Base-by-base conservation (phyloP, 2,888 invertebrate species). In the Uloborus plumipes region DNA sequence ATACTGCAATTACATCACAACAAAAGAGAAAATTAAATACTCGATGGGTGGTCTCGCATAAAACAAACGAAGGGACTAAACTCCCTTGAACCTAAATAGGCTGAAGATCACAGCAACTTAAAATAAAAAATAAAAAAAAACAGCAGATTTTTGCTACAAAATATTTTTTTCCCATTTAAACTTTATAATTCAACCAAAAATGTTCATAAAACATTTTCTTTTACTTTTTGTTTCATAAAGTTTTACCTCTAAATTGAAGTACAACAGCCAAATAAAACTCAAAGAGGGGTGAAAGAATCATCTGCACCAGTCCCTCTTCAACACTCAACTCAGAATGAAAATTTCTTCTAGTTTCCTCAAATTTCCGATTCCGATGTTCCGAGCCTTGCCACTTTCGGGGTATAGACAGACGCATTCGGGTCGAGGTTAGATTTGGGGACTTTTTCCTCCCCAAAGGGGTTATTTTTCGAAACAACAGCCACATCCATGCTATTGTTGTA, bases 391-490 rank as follows among this genome's bases (percentile, higher is more conserved):
- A 84, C 82, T 62, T 95, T 95, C 85, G 97, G 97, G 86, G 95
- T 96, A 91, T 97, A 97, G 86, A 94, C 94, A 85, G 94, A 93
- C 85, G 97, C 97, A 90, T 96, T 95, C 78, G 97, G 97, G 91
- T 97, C 97, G 84, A 97, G 92, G 87, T 91, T 92, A 61, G 91
- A 91, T 84, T 86, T 86, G 50, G 88, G 86, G 78, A 87, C 86
- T 31, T 82, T 87, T 78, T 76, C 85, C 50, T 85, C 85, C 20
- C 84, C 69, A 18, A 85, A 67, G 53, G 86, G 76, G 64, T 64
- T 47, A 39, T 39, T 39, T 9, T 39, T 39, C 9, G 39, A 39
- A 9, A 39, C 39, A 9, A 39, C 39, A 9, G 39, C 39, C 9
- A 39, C 39, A 39, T 39, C 39, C 39, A 39, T 39, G 11, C 39